Percentiles rank a stretch among this genome's conserved stretches.
phyloP scores from a whole-genome alignment of 2,113 vertebrate genomes.

The Sitta europaea region DNA sequence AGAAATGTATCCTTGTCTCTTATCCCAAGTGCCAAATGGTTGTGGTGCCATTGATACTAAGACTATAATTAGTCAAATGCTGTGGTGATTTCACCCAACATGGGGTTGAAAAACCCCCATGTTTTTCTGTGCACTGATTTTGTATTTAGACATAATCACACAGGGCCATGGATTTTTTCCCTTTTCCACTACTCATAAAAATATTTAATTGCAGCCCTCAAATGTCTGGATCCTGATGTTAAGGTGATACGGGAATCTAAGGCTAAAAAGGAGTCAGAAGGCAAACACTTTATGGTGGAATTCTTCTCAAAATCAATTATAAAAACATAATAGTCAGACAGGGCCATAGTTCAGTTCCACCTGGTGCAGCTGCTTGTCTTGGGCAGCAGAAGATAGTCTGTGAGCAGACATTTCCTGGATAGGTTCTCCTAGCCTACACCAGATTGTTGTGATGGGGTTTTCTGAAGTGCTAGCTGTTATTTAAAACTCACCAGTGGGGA shows the following conservation, averaged over 20 bases:
- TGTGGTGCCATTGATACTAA: neutral
- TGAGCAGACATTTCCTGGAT: neutral
- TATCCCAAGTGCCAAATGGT: neutral
- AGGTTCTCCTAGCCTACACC: neutral
- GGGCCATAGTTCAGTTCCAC: neutral
- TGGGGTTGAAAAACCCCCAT: neutral
- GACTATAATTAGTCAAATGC: accelerated
- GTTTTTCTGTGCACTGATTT: neutral
- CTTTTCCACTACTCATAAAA: neutral
- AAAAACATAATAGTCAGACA: neutral
- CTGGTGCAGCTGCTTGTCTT: neutral
- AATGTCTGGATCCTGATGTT: neutral
- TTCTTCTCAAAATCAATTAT: neutral
- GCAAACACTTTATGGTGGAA: neutral
- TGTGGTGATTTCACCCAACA: neutral
- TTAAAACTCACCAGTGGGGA: neutral
- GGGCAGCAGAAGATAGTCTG: accelerated
- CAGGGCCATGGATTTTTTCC: neutral
- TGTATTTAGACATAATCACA: neutral
- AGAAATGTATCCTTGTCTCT: neutral
- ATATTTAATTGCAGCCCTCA: neutral
- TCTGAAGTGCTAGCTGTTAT: neutral
- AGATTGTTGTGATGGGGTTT: neutral
- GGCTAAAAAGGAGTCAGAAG: neutral
- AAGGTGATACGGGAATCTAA: neutral